phyloP scores from a whole-genome alignment of 2,888 invertebrate species.

The Petrolisthes manimaculis region DNA sequence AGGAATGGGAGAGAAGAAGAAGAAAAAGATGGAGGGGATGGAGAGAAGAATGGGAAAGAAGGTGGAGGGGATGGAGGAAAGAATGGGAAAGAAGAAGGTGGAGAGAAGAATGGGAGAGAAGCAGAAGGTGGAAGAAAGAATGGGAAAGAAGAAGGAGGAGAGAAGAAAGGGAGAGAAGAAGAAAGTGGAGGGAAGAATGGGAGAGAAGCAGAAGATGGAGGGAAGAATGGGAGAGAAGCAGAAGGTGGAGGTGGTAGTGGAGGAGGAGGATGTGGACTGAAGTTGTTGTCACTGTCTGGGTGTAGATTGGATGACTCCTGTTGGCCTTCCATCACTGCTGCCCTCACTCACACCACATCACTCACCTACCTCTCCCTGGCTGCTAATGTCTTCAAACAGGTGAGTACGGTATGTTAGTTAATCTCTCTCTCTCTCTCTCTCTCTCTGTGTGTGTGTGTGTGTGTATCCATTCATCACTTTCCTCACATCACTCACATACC shows the following conservation, averaged over 20 bases:
- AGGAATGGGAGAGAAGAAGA: background rate
- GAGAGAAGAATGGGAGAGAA: background rate
- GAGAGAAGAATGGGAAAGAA: background rate
- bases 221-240: background rate
- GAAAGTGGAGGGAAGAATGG: background rate
- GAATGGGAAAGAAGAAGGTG: background rate
- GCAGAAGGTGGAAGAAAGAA: background rate
- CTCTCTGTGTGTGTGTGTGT: background rate
- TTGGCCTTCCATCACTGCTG: background rate
- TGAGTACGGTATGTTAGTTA: background rate
- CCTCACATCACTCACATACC: background rate
- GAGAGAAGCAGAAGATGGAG: background rate
- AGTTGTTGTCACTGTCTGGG: background rate
- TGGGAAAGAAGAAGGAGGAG: background rate
- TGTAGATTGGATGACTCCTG: background rate
- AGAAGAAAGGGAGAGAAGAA: background rate
- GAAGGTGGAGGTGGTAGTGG: background rate
- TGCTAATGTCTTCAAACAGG: background rate
- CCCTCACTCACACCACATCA: background rate
- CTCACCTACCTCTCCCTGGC: background rate
- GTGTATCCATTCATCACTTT: background rate
- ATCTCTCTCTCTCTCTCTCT: background rate
- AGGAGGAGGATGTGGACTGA: background rate
- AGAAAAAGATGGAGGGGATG: background rate
- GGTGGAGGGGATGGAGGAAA: background rate